Evolutionary conservation across 2,888 invertebrate genomes (phyloP).

Genomic region (Aelia acuminata): DNA sequence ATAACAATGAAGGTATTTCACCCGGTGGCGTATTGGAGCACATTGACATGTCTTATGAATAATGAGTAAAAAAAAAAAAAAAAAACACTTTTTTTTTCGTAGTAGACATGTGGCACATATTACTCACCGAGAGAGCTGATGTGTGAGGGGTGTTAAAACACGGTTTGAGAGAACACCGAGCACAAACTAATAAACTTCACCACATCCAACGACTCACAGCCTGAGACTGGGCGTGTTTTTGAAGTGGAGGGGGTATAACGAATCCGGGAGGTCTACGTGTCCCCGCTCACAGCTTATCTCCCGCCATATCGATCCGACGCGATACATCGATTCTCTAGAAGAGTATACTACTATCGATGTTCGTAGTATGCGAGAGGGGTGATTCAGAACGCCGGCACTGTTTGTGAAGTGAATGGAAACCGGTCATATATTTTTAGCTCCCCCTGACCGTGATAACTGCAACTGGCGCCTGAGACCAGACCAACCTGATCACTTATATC

Average conservation of each 20-base stretch:
- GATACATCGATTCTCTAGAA: not conserved
- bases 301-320: not conserved
- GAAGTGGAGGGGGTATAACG: constrained; percentile 39
- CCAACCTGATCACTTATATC: not conserved
- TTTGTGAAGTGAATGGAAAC: constrained; percentile 20
- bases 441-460: constrained; percentile 28
- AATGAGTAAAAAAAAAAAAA: too few relatives aligned
- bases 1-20: not conserved
- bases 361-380: not conserved
- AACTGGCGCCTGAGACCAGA: not conserved
- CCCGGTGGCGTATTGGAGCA: not conserved
- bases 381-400: constrained; percentile 20
- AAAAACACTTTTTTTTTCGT: not conserved
- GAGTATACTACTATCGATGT: not conserved
- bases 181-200: not conserved
- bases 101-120: not conserved
- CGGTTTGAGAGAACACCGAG: not conserved
- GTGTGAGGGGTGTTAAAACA: not conserved
- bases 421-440: constrained; percentile 41
- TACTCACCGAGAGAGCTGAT: constrained; percentile 28
- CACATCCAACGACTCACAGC: constrained; percentile 35
- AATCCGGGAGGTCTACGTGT: constrained; percentile 52
- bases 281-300: constrained; percentile 29
- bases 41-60: constrained; percentile 10
- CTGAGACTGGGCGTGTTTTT: constrained; percentile 47